Evolutionary conservation across 92 coral and sea anemone genomes (phyloP), one percentile per base, ranked within the genome.

Genomic region (Bergia sp.): DNA sequence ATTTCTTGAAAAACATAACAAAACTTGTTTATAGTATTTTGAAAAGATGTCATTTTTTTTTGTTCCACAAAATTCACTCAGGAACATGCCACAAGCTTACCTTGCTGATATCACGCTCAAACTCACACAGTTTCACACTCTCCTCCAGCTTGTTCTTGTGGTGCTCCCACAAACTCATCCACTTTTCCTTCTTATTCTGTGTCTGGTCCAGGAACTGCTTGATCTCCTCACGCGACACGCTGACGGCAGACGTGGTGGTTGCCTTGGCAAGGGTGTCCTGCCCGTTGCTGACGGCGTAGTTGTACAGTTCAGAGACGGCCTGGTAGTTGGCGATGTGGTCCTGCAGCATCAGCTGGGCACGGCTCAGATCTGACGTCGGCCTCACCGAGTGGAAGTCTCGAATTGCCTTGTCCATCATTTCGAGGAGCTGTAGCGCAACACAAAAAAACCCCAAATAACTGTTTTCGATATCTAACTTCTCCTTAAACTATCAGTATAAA

Each of bases 321-420:
- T 95, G 96, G 94, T 94, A 97, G 86, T 96, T 93, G 50, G 97
- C 98, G 45, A 97, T 93, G 86, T 97, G 99, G 87, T 97, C 99
- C 82, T 97, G 99, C 13, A 97, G 95, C 93, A 97, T 95, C 58
- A 97, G 95, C 82, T 97, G 97, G 37, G 99, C 96, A 40, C 93
- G 91, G 92, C 93, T 91, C n/a, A 97, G 83, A 76, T 97, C 99
- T 93, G 96, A 93, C 15, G 99, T 94, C 15, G 96, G 93, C 58
- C 89, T 91, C 64, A 93, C 86, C 49, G 92, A 91, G 64, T 93
- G 95, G 81, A 97, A 91, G 43, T 92, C 91, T 69, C 88, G 88
- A 39, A 91, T 92, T 95, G 96, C 94, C 57, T 91, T 90, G 91
- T 96, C 96, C 91, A 96, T 92, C 90, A 94, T 82, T 85, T 97